Base-by-base conservation (phyloP, 2,797 vertebrate genomes). In the Sebastes cheni region DNA sequence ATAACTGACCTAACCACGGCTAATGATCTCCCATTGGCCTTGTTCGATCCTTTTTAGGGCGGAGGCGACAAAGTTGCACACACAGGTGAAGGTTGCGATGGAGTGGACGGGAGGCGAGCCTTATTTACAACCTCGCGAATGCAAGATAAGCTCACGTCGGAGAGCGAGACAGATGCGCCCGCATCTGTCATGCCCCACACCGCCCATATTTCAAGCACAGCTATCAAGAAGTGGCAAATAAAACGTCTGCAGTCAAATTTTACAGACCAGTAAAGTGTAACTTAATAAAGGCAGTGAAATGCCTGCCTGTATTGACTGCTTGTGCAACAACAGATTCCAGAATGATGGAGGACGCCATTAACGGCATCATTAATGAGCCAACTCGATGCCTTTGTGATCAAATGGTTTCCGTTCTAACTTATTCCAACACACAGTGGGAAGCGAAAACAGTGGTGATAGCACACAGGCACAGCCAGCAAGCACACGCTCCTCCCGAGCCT, bases 241-340 rank as follows among this genome's bases (percentile, higher is more conserved):
- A 95, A 95, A 92, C 46, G 89, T 88, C 90, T 84, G 87, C 92
- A 93, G 89, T 94, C 89, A 92, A 87, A 93, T 94, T 95, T 94
- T 93, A 94, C 94, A 93, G 91, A 88, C 86, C 93, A 91, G 89
- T 94, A 93, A 94, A 94, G 91, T 92, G 92, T 92, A 93, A 92
- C 88, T 91, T 92, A 90, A 94, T 93, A 92, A 94, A 90, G 86
- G 89, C 70, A 20, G 72, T 74, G 85, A 80, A 88, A 87, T 69
- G 88, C 55, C 54, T 29, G 32, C 46, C 69, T 60, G 86, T 87
- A 92, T 90, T 80, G 92, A 90, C 88, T 84, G 86, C 83, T 82
- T 82, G 87, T 80, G 86, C 81, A 89, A 90, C 92, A 90, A 91
- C 89, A 82, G 89, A 89, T 90, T 87, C 80, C 66, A 68, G 82